Conservation (phyloP, 2,797 vertebrate species). For the Tachyglossus aculeatus region DNA sequence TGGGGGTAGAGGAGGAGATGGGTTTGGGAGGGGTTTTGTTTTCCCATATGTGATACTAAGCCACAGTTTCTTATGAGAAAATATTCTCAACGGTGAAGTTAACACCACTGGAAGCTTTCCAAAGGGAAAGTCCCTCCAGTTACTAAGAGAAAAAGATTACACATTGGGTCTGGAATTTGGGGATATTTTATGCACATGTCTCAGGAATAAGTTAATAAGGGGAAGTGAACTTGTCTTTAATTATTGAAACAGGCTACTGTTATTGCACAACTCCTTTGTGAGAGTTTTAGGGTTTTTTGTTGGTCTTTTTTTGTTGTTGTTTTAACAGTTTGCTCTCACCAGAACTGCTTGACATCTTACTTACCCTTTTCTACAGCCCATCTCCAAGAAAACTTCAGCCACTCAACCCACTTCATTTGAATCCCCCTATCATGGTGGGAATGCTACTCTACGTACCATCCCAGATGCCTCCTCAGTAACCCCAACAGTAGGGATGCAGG, state of each 20-base stretch:
- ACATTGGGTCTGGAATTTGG: constrained; percentile 47
- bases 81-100: fast-evolving
- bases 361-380: background rate
- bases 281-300: constrained; percentile 10
- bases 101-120: constrained; percentile 17
- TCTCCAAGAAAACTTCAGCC: constrained; percentile 34
- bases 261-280: constrained; percentile 55
- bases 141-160: constrained; percentile 38
- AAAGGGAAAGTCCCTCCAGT: constrained; percentile 68
- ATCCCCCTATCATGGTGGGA: constrained; percentile 25
- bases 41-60: background rate
- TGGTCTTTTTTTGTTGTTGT: background rate
- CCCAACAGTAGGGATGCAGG: background rate
- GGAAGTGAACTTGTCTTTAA: constrained; percentile 45
- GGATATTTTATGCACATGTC: constrained; percentile 60
- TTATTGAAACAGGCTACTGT: constrained; percentile 61
- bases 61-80: constrained; percentile 10
- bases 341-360: constrained; percentile 36
- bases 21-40: fast-evolving
- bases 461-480: constrained; percentile 14
- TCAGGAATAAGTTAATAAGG: constrained; percentile 23
- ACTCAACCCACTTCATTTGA: background rate
- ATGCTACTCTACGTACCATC: background rate
- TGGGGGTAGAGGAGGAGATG: too few species aligned
- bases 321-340: constrained; percentile 3